These are phyloP conservation scores for Linnaemya tessellans DNA, from an alignment of 2,888 invertebrate genomes.

Conservation along the genomic window DNA sequence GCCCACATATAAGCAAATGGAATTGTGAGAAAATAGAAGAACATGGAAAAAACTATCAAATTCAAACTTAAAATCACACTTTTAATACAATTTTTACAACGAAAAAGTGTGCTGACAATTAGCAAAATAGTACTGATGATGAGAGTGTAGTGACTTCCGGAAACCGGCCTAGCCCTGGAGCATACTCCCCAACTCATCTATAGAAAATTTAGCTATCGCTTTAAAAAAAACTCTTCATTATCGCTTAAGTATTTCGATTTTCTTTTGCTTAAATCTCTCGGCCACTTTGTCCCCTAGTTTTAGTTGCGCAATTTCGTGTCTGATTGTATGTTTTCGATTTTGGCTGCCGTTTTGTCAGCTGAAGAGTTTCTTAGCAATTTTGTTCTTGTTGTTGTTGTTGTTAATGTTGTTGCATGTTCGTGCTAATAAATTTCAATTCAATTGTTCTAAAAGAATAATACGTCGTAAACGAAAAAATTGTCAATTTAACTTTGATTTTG, in stretches of 20 bases:
- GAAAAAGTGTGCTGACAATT: too few species aligned
- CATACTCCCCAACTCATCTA: too few species aligned
- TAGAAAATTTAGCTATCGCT: too few species aligned
- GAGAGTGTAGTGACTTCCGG: too few species aligned
- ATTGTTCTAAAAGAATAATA: conserved; percentile 62
- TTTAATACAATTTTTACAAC: too few species aligned
- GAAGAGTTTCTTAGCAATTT: conserved; percentile 5
- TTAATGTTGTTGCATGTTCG: conserved; percentile 43
- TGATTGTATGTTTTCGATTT: conserved; percentile 3
- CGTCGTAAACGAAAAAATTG: conserved; percentile 54
- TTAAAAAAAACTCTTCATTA: neutral
- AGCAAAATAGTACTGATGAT: too few species aligned
- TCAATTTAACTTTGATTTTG: conserved; percentile 67
- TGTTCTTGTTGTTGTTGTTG: conserved; percentile 16
- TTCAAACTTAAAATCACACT: too few species aligned
- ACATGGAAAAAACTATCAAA: too few species aligned
- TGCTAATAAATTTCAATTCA: conserved; percentile 67
- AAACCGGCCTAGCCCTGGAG: too few species aligned
- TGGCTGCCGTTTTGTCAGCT: conserved; percentile 20
- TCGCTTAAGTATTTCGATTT: neutral
- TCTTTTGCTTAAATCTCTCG: too few species aligned
- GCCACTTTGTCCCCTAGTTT: neutral
- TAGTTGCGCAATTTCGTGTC: neutral
- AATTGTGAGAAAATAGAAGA: too few species aligned
- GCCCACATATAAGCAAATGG: too few species aligned